Base-by-base conservation (phyloP, 1,140 invertebrate genomes). In the Atta colombica region DNA sequence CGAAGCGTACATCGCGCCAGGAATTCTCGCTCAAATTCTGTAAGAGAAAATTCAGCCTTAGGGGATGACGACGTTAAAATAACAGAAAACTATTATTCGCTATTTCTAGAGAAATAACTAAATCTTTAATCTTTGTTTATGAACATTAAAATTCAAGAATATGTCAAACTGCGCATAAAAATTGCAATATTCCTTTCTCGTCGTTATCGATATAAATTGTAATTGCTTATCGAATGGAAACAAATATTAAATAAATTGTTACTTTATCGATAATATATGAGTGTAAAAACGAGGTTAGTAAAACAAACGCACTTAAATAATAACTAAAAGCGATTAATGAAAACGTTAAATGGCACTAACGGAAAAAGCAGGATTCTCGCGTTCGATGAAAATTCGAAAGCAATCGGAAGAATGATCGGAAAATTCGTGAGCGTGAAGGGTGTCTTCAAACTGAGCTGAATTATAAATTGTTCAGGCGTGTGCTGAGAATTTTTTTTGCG, bases 401-500 rank as follows among this genome's bases (percentile, higher is more conserved):
- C 25, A 25, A 25, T 25, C 25, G 25, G 25, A 25, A 25, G 25
- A 25, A 25, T 74, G 68, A 72, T 61, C 25, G 25, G 39, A 61
- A 75, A 25, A 25, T 25, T 25, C 0, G 25, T 25, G 25, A 74
- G 35, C 55, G 28, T 31, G 45, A 74, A 35, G 14, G 49, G 55
- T 74, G 69, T 75, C 69, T 69, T 81, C 53, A 45, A 58, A 72
- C 31, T n/a, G 51, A 18, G 51, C 6, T n/a, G 6, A 58, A 39
- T 35, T 69, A 51, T 74, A 84, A 84, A 84, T 84, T 61, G 45
- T 61, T 5, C 7, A 49, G 39, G 21, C 39, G 58, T 25, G 31
- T 49, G 77, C 69, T 61, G 39, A 35, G 39, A 84, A 84, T 75
- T 61, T 61, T 75, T 61, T 61, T 61, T 84, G 55, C 28, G 51